A percentile compares a stretch with the other conserved stretches of the same genome.
These are phyloP conservation scores for Eulemur rufifrons DNA, from an alignment of 2,113 vertebrate species.

Conservation along the genomic window DNA sequence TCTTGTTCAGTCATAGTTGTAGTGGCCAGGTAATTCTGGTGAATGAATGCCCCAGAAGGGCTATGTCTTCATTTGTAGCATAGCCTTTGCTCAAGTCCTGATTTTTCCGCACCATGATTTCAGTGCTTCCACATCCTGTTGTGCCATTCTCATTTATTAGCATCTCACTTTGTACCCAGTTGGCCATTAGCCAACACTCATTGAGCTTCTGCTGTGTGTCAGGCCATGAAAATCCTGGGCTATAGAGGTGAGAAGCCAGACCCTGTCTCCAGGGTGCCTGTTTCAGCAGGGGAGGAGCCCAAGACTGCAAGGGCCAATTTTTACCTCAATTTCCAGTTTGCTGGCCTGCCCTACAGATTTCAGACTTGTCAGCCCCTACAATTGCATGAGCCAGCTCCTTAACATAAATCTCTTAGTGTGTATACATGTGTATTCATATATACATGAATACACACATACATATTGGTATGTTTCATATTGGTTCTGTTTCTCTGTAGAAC, in stretches of 20 bases:
- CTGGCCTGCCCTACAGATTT: background rate
- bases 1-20: background rate
- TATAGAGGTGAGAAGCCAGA: background rate
- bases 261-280: background rate
- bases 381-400: background rate
- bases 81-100: background rate
- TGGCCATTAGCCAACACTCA: background rate
- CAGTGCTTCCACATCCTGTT: background rate
- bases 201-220: background rate
- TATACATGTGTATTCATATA: background rate
- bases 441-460: background rate
- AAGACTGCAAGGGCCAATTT: background rate
- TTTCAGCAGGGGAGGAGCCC: background rate
- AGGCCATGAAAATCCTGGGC: background rate
- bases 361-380: background rate
- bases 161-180: background rate
- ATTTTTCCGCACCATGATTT: background rate
- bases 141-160: background rate
- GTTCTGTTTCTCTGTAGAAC: constrained; percentile 19
- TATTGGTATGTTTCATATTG: background rate
- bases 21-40: background rate
- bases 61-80: background rate
- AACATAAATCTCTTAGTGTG: background rate
- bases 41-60: background rate
- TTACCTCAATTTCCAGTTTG: constrained; percentile 1